These are phyloP conservation scores for Rhagonycha fulva DNA, from an alignment of 2,888 invertebrate genomes.

Conservation along the genomic window DNA sequence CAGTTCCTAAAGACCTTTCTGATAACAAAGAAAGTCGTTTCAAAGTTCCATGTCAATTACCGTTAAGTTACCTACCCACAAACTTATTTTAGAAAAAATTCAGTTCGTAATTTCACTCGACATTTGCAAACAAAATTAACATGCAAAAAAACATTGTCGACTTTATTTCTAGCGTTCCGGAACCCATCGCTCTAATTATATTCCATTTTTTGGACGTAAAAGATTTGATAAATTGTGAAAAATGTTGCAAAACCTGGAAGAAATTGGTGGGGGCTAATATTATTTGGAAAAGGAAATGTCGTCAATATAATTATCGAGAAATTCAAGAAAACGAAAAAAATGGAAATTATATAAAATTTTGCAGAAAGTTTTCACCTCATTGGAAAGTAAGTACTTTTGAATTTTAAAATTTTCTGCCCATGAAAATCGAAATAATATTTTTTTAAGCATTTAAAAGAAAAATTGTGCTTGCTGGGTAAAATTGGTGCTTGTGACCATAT, in stretches of 20 bases:
- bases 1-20: too few relatives aligned
- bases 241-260: not conserved
- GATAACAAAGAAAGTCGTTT: too few relatives aligned
- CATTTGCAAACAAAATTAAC: not conserved
- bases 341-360: not conserved
- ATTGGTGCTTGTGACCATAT: too few relatives aligned
- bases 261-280: not conserved
- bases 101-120: too few relatives aligned
- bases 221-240: not conserved
- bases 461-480: too few relatives aligned
- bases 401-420: too few relatives aligned
- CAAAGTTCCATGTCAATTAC: too few relatives aligned
- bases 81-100: too few relatives aligned
- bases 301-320: not conserved
- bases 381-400: not conserved
- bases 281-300: not conserved
- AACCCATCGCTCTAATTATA: not conserved
- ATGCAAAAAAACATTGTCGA: not conserved
- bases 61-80: too few relatives aligned
- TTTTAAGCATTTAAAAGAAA: too few relatives aligned
- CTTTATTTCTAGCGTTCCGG: not conserved
- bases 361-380: not conserved
- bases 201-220: not conserved
- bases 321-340: not conserved
- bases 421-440: too few relatives aligned